Evolutionary conservation across 2,797 vertebrate genomes (phyloP).

Genomic region (Sciaenops ocellatus): DNA sequence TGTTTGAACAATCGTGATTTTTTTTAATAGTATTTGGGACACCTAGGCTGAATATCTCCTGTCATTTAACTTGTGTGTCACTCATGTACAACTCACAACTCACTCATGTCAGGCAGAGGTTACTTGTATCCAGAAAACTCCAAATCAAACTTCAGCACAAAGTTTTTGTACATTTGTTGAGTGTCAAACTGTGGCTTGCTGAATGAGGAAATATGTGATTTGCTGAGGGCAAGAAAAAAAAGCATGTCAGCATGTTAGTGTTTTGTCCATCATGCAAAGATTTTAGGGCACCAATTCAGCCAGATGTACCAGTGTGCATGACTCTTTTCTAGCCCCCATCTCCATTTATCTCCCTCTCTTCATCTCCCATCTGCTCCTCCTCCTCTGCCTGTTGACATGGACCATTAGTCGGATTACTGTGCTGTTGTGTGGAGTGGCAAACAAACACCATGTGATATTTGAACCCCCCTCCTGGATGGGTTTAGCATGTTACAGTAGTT

Average conservation of each 20-base stretch:
- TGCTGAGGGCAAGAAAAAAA: not conserved
- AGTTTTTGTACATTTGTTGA: not conserved
- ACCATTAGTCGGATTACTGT: slow-evolving; percentile 55
- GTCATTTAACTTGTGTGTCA: not conserved
- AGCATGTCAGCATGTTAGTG: slow-evolving; percentile 32
- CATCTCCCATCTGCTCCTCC: slow-evolving; percentile 37
- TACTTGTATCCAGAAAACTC: not conserved
- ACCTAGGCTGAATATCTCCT: not conserved
- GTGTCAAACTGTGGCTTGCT: not conserved
- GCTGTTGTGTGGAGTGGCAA: slow-evolving; percentile 48
- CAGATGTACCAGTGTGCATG: slow-evolving; percentile 50
- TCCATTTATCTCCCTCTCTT: slow-evolving; percentile 19
- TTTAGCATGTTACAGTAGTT: slow-evolving; percentile 43
- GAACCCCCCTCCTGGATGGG: slow-evolving; percentile 19
- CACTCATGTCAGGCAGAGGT: not conserved
- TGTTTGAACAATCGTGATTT: not conserved
- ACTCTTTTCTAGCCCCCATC: slow-evolving; percentile 6
- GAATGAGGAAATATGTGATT: slow-evolving; percentile 26
- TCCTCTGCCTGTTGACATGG: slow-evolving; percentile 41
- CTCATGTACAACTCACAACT: not conserved
- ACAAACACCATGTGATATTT: slow-evolving; percentile 66
- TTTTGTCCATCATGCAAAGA: slow-evolving; percentile 5
- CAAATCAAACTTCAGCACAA: not conserved
- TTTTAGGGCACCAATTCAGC: slow-evolving; percentile 19
- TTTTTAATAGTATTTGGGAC: not conserved